phyloP scores from a whole-genome alignment of 2,888 invertebrate genomes.

The Lithophane semibrunnea region DNA sequence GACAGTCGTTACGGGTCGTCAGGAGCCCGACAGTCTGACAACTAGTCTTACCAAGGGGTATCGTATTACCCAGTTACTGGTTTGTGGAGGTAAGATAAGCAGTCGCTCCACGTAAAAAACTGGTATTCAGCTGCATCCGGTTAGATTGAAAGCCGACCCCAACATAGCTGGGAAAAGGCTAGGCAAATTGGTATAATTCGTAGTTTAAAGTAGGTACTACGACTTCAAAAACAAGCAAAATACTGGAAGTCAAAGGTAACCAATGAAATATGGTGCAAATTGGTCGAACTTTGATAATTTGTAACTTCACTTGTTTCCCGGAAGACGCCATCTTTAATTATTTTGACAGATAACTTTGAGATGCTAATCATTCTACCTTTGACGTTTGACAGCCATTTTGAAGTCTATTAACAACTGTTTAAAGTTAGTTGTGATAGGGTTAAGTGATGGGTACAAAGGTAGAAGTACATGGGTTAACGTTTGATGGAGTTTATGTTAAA shows the following conservation, averaged over 20 bases:
- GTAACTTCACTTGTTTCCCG: conserved; percentile 1
- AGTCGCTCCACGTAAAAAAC: too few relatives aligned
- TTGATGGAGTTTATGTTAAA: conserved; percentile 17
- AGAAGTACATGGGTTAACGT: conserved; percentile 18
- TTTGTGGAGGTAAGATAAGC: too few relatives aligned
- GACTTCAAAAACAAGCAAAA: not conserved
- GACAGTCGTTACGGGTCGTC: too few relatives aligned
- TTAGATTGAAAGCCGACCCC: too few relatives aligned
- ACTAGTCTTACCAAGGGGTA: too few relatives aligned
- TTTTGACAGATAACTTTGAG: conserved; percentile 60
- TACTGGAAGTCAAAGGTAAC: conserved; percentile 7
- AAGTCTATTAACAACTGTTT: conserved; percentile 29
- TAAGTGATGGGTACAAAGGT: conserved; percentile 42
- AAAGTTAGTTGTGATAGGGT: conserved; percentile 29
- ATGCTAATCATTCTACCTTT: conserved; percentile 41
- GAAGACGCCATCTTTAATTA: conserved; percentile 54
- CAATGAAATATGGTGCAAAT: conserved; percentile 45
- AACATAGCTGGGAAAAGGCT: too few relatives aligned
- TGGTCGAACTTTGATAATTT: conserved; percentile 33
- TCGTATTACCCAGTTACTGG: too few relatives aligned
- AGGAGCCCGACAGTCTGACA: too few relatives aligned
- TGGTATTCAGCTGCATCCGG: too few relatives aligned
- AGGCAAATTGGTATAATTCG: too few relatives aligned
- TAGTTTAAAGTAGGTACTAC: not conserved
- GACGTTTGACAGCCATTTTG: conserved; percentile 40